Base-by-base conservation (phyloP, 2,797 vertebrate genomes). In the Pitangus sulphuratus region DNA sequence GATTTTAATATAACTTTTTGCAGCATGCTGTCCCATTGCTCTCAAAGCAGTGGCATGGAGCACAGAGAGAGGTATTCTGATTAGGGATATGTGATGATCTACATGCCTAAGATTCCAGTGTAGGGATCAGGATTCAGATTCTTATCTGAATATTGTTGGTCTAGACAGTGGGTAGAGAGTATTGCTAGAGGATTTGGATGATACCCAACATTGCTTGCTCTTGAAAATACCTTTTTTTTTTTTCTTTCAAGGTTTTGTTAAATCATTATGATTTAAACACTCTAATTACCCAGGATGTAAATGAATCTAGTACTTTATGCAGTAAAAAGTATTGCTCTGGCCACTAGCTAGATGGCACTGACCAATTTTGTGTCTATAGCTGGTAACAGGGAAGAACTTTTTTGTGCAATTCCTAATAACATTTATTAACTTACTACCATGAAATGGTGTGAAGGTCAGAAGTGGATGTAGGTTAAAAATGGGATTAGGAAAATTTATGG, bases 81-180 rank as follows among this genome's bases (percentile, higher is more conserved):
- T 42, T 37, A 30, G 82, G 1, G 4, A 18, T 62, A n/a, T 69
- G 31, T 84, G 82, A 39, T 92, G 61, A 66, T 82, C 66, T 57
- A 35, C 83, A 22, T 82, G 74, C 70, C 80, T 66, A 17, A 87
- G 70, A 92, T 94, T 94, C 87, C 87, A 72, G 31, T 11, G 35
- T 13, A 60, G 69, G 44, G 53, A 77, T 83, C 60, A 61, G 72
- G 57, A 77, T 75, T 89, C 69, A 85, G 86, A 93, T 90, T 74
- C 51, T 81, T 70, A 68, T 92, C 86, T 89, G 74, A 90, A 33
- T 93, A 56, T 89, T 1, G 1, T 81, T 5, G 31, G 72, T 93
- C 92, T 91, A 94, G 95, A 90, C 92, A 69, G 79, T 65, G 69
- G 79, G 61, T 58, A 91, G 66, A 47, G 47, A 90, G n/a, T 89